A percentile compares a stretch with the other conserved stretches of the same genome.
Evolutionary conservation across 2,797 vertebrate genomes (phyloP).

Genomic region (Harpagifer antarcticus): DNA sequence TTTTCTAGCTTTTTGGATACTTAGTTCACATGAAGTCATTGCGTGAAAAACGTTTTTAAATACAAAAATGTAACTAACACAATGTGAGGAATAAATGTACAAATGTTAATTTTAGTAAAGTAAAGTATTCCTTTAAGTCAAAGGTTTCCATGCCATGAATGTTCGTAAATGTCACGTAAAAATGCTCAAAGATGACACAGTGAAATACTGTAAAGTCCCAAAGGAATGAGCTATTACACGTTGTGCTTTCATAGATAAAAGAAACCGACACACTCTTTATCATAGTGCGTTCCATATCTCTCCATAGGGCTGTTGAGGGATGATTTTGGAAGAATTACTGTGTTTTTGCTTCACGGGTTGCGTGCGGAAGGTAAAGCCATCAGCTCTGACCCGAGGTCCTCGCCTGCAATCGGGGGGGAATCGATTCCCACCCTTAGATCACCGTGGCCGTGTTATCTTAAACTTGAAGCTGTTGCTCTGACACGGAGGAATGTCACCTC

Average conservation of each 20-base stretch:
- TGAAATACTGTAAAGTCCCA: conserved; percentile 4
- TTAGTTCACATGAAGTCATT: too few relatives aligned
- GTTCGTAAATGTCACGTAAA: neutral
- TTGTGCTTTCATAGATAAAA: conserved; percentile 26
- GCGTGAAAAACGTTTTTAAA: too few relatives aligned
- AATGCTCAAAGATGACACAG: neutral
- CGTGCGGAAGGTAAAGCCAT: conserved; percentile 82
- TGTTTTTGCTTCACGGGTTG: conserved; percentile 74
- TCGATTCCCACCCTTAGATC: conserved; percentile 85
- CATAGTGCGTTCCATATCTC: conserved; percentile 13
- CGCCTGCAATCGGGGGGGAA: conserved; percentile 74
- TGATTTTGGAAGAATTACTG: conserved; percentile 44
- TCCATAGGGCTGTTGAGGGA: conserved; percentile 39
- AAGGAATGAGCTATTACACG: neutral
- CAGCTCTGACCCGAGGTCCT: conserved; percentile 79
- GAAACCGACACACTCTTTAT: conserved; percentile 5
- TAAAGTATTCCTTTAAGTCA: neutral
- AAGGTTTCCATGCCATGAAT: neutral
- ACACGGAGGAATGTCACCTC: conserved; percentile 81
- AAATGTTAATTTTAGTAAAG: too few relatives aligned
- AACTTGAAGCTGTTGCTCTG: conserved; percentile 85
- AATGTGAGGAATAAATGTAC: too few relatives aligned
- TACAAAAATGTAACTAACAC: too few relatives aligned
- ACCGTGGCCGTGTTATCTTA: conserved; percentile 85
- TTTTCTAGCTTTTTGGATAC: too few relatives aligned